phyloP scores from a whole-genome alignment of 2,113 vertebrate genomes.

The Aphelocoma coerulescens region DNA sequence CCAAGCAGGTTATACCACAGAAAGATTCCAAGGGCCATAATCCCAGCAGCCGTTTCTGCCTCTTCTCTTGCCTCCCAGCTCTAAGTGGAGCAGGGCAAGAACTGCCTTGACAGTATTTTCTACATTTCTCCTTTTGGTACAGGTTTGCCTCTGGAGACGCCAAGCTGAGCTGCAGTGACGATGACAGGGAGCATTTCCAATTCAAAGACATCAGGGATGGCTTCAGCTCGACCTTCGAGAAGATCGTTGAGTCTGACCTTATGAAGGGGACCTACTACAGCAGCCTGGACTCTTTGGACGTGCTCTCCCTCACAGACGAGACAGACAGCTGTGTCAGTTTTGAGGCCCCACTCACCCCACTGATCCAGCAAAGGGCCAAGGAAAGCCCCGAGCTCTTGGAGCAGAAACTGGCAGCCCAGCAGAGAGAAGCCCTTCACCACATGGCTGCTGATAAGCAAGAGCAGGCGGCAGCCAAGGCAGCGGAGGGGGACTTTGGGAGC shows the following conservation, averaged over 20 bases:
- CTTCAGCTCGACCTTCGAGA: constrained; percentile 95
- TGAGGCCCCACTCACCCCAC: constrained; percentile 90
- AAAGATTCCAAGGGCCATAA: background rate
- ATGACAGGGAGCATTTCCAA: constrained; percentile 75
- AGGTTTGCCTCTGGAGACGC: constrained; percentile 64
- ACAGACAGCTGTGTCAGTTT: constrained; percentile 97
- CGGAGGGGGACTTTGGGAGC: constrained; percentile 74
- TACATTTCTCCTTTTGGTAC: background rate
- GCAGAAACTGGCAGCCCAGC: constrained; percentile 52
- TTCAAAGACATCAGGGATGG: constrained; percentile 87
- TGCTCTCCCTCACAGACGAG: constrained; percentile 93
- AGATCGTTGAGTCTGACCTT: constrained; percentile 93
- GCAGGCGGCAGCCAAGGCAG: constrained; percentile 60
- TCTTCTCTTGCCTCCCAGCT: background rate
- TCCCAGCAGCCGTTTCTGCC: background rate
- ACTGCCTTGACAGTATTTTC: background rate
- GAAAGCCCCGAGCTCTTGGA: constrained; percentile 85
- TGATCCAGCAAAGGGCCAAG: constrained; percentile 92
- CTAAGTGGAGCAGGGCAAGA: background rate
- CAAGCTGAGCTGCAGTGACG: constrained; percentile 50
- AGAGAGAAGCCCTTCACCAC: constrained; percentile 73
- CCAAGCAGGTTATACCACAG: background rate
- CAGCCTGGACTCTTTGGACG: constrained; percentile 92
- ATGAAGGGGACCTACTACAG: constrained; percentile 94
- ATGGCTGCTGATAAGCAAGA: constrained; percentile 74